These are phyloP conservation scores for Patella ulyssiponensis DNA, from an alignment of 2,888 invertebrate species.

Conservation along the genomic window DNA sequence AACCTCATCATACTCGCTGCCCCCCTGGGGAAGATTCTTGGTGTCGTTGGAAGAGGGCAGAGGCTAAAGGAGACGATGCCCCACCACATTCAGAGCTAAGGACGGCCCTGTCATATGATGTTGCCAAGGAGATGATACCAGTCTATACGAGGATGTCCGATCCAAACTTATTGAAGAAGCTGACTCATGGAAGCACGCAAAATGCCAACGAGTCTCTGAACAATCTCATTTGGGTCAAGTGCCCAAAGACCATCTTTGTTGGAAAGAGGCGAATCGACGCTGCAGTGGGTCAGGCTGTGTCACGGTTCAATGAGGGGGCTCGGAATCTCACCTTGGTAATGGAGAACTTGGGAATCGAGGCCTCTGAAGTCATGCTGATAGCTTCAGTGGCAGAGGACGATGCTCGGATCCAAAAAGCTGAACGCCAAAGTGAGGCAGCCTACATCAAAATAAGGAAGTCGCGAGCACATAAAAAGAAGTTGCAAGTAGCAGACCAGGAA, in stretches of 20 bases:
- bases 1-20: neutral
- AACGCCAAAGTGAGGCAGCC: neutral
- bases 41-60: neutral
- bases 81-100: neutral
- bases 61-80: neutral
- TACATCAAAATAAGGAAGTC: neutral
- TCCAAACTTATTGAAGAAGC: neutral
- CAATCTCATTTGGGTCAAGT: too few species aligned
- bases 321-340: neutral
- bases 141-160: neutral
- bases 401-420: neutral
- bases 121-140: neutral
- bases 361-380: neutral
- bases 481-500: neutral
- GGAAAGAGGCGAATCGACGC: neutral
- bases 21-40: neutral
- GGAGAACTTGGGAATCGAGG: neutral
- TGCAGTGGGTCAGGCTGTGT: neutral
- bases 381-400: neutral
- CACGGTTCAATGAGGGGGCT: neutral
- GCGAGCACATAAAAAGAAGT: neutral
- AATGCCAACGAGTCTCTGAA: too few species aligned
- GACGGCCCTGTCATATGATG: neutral
- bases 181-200: too few species aligned
- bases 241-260: too few species aligned